A percentile compares a stretch with the other conserved stretches of the same genome.
These are phyloP conservation scores for Pilophorus perplexus DNA, from an alignment of 2,888 invertebrate genomes.

Conservation along the genomic window DNA sequence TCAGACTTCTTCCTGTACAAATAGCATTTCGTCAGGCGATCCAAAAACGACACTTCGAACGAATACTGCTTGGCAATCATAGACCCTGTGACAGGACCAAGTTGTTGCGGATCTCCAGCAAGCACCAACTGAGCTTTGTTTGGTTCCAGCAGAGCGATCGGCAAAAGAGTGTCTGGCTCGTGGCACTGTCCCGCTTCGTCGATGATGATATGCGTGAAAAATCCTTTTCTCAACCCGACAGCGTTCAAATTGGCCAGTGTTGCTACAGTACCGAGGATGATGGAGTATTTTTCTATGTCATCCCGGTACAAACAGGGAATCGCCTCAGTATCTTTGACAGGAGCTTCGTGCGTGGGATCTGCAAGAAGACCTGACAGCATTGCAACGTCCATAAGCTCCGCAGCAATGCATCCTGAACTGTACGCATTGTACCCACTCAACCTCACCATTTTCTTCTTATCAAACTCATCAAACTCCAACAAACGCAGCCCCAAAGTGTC, in stretches of 20 bases:
- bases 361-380: not conserved
- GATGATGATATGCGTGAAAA: slow-evolving; percentile 86
- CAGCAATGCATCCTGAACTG: slow-evolving; percentile 15
- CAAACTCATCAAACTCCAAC: slow-evolving; percentile 29
- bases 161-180: slow-evolving; percentile 86
- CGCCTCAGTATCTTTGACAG: not conserved
- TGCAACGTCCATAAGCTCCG: slow-evolving; percentile 15
- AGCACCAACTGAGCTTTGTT: slow-evolving; percentile 54
- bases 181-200: slow-evolving; percentile 93
- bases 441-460: slow-evolving; percentile 30
- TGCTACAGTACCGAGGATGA: slow-evolving; percentile 26
- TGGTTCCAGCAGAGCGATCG: slow-evolving; percentile 57
- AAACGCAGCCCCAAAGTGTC: slow-evolving; percentile 41
- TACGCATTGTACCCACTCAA: slow-evolving; percentile 29
- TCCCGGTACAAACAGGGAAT: not conserved
- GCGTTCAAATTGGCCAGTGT: slow-evolving; percentile 37
- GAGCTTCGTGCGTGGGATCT: not conserved
- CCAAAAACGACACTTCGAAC: slow-evolving; percentile 69
- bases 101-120: slow-evolving; percentile 81
- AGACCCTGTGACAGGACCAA: slow-evolving; percentile 78
- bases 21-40: slow-evolving; percentile 56
- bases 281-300: slow-evolving; percentile 10
- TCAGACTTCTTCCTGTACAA: slow-evolving; percentile 24
- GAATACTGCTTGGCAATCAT: slow-evolving; percentile 64
- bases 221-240: slow-evolving; percentile 57